These are phyloP conservation scores for Nomia melanderi DNA, from an alignment of 1,140 invertebrate species.

Conservation along the genomic window DNA sequence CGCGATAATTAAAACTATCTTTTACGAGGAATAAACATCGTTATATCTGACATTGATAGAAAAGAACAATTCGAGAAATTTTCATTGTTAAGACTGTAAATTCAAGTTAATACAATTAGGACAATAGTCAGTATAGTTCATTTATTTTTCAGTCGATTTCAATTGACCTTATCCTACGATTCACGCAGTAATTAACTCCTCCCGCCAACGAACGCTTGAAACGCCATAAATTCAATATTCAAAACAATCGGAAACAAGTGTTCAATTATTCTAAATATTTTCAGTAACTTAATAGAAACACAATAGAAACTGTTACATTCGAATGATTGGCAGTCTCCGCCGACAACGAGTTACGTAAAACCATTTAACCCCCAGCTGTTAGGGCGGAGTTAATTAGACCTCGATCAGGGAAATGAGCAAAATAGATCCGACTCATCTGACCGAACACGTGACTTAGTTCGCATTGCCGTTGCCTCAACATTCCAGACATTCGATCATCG, in stretches of 20 bases:
- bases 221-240: too few relatives aligned
- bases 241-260: neutral
- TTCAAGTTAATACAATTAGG: neutral
- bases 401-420: neutral
- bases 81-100: too few relatives aligned
- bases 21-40: too few relatives aligned
- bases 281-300: too few relatives aligned
- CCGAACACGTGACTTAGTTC: neutral
- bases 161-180: neutral
- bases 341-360: neutral
- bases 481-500: neutral
- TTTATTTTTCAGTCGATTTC: neutral
- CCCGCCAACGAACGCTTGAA: neutral
- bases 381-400: neutral
- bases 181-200: neutral
- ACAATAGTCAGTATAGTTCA: neutral
- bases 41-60: too few relatives aligned
- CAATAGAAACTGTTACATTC: too few relatives aligned
- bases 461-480: neutral
- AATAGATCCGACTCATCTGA: neutral
- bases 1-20: too few relatives aligned
- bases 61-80: too few relatives aligned
- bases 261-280: neutral
- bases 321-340: neutral
- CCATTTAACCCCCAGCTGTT: neutral